Base-by-base conservation (phyloP, 2,888 invertebrate genomes). In the Agriotes lineatus region DNA sequence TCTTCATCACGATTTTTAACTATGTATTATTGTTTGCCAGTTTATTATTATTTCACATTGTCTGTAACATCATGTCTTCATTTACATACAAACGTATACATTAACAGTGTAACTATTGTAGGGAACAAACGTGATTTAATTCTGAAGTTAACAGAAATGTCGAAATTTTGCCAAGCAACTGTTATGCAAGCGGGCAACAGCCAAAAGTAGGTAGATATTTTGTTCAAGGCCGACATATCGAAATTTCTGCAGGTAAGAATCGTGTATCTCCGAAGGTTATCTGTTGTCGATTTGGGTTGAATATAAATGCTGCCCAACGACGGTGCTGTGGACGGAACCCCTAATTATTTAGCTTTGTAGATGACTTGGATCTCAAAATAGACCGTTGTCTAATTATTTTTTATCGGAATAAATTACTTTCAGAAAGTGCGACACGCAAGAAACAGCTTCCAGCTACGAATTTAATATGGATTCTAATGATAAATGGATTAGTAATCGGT, bases 201-300 rank as follows among this genome's bases (percentile, higher is more conserved):
- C 3, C 48, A 22, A 22, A 3, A 22, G 18, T 19, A 48, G 9
- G 18, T 19, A 48, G 9, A 22, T 22, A 20, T 48, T 18, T 25
- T 48, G 48, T 48, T 22, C 48, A 48, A 48, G 48, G 48, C 22
- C 22, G 22, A 3, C 1, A 48, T 22, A 48, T 48, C 48, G 48
- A 48, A 48, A 48, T 48, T 48, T n/a, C 2, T 48, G 22, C 48
- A 48, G 48, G 48, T 48, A 48, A 48, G 22, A 48, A 48, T 10
- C n/a, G 14, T 12, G 45, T 18, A 48, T 20, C 25, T 48, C 20
- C 20, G 22, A 48, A 48, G 48, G 48, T 20, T 20, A 48, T 48
- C 22, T 2, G 12, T 25, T 12, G 22, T 20, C 3, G 1, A 45
- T 9, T 45, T 39, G 19, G 45, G 45, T 19, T 45, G 45, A 48